A percentile compares a stretch with the other conserved stretches of the same genome.
These are phyloP conservation scores for Acanthosoma haemorrhoidale DNA, from an alignment of 2,888 invertebrate species.

Conservation along the genomic window DNA sequence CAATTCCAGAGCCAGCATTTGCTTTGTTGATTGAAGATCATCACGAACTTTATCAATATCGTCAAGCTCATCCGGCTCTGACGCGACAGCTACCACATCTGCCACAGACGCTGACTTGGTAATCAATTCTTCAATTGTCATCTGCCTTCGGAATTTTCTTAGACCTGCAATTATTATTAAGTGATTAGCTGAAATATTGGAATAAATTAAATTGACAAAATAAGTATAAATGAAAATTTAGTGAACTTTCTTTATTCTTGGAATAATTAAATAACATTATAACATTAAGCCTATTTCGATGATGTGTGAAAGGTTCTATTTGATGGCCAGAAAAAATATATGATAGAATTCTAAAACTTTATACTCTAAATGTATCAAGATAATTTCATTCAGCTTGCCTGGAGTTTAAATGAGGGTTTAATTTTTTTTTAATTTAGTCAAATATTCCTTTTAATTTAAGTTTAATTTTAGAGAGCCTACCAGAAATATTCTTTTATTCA, in stretches of 20 bases:
- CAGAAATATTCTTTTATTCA: too few species aligned
- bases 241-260: not conserved
- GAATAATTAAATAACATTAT: not conserved
- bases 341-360: too few species aligned
- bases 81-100: constrained; percentile 53
- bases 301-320: too few species aligned
- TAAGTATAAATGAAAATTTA: not conserved
- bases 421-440: too few species aligned
- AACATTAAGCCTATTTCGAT: not conserved
- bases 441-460: too few species aligned
- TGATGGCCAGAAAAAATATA: too few species aligned
- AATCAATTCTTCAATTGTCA: constrained; percentile 85
- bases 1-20: constrained; percentile 79
- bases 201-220: not conserved
- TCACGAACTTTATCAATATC: constrained; percentile 82
- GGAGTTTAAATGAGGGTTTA: too few species aligned
- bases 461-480: too few species aligned
- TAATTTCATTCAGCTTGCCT: too few species aligned
- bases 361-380: too few species aligned
- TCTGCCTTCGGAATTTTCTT: constrained; percentile 78
- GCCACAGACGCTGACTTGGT: constrained; percentile 73
- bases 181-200: not conserved
- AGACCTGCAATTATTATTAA: constrained; percentile 48
- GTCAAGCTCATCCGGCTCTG: constrained; percentile 71
- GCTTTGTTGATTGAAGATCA: constrained; percentile 86